These are phyloP conservation scores for Platyscapa corneri DNA, from an alignment of 1,140 invertebrate genomes.

Conservation along the genomic window DNA sequence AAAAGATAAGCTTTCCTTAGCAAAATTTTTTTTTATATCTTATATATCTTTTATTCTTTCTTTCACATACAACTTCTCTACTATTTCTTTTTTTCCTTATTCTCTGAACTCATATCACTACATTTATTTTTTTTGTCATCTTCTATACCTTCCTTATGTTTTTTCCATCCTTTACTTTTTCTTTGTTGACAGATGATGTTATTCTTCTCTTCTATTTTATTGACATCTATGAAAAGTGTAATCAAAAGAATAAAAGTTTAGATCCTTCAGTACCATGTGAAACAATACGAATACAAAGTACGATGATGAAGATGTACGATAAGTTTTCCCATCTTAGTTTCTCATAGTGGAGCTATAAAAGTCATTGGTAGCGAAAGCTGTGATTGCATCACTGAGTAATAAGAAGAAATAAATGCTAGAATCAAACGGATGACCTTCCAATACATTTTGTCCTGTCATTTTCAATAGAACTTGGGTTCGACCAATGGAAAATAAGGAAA, in stretches of 20 bases:
- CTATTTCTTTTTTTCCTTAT: not conserved
- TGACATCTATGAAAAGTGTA: not conserved
- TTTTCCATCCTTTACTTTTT: not conserved
- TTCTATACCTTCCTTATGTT: not conserved
- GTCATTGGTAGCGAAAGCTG: not conserved
- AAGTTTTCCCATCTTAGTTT: conserved; percentile 5
- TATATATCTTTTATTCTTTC: conserved; percentile 4
- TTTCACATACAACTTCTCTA: not conserved
- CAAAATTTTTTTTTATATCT: conserved; percentile 5
- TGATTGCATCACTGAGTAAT: conserved; percentile 28
- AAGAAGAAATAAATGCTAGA: conserved; percentile 38
- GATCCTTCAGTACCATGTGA: no score
- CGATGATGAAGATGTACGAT: not conserved
- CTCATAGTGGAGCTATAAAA: not conserved
- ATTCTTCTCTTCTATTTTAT: not conserved
- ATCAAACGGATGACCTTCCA: not conserved
- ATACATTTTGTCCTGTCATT: conserved; percentile 31
- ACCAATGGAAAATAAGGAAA: not conserved
- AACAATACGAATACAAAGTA: not conserved
- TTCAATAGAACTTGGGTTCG: conserved; percentile 2
- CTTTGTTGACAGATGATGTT: not conserved
- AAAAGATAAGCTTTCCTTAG: conserved; percentile 7
- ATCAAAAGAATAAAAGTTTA: not conserved
- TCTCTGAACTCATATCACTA: not conserved
- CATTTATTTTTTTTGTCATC: not conserved